Conservation (phyloP, 35 echinoderm and acorn worm species). For the Stichopus chloronotus region DNA sequence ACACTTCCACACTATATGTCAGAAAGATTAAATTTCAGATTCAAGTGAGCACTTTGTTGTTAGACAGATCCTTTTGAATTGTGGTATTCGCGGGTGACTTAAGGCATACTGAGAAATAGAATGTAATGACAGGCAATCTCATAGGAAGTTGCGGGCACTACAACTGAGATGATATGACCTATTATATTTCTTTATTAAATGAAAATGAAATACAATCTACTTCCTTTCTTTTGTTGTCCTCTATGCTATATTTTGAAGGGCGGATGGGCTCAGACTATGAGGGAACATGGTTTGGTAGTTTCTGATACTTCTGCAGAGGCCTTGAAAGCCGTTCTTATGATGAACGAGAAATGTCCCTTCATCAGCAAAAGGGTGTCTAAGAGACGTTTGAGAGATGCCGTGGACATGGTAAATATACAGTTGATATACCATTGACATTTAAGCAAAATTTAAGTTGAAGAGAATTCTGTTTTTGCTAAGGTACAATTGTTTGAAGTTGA, state of each 20-base stretch:
- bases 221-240: background rate
- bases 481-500: background rate
- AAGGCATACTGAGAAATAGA: too few relatives aligned
- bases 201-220: background rate
- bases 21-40: too few relatives aligned
- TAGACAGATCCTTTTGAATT: too few relatives aligned
- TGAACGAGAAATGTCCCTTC: constrained; percentile 50
- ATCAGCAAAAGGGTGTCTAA: background rate
- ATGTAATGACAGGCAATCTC: too few relatives aligned
- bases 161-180: too few relatives aligned
- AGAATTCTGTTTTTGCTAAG: background rate
- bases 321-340: constrained; percentile 31
- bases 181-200: too few relatives aligned
- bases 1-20: too few relatives aligned
- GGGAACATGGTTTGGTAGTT: constrained; percentile 25
- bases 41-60: too few relatives aligned
- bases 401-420: constrained; percentile 39
- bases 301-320: constrained; percentile 44
- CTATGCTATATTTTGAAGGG: background rate
- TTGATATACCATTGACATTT: background rate
- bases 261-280: constrained; percentile 32
- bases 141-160: too few relatives aligned
- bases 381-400: constrained; percentile 6
- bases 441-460: background rate
- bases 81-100: too few relatives aligned